Base-by-base conservation (phyloP, 2,113 vertebrate species). In the Hymenochirus boettgeri region DNA sequence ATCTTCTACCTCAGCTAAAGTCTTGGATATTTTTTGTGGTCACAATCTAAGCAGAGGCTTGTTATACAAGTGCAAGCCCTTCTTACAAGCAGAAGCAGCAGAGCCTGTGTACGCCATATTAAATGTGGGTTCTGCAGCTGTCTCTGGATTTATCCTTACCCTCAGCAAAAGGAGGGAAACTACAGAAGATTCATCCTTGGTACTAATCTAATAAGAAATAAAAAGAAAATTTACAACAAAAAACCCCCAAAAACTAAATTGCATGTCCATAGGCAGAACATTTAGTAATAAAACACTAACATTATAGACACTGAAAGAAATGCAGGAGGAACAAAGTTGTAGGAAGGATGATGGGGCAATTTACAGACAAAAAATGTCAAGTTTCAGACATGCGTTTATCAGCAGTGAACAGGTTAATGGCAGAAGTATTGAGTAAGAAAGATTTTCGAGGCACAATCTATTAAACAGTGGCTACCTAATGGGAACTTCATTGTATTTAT, bases 141-240 rank as follows among this genome's bases (percentile, higher is more conserved):
- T 22, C 17, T 15, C 42, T 27, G 47, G 55, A 22, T 42, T 19
- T n/a, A 39, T 59, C 24, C 71, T 72, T 72, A 72, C 67, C 67
- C 73, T 67, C 50, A 56, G 42, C 66, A 29, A 70, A 7, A 60
- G 51, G 60, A 55, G 33, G 59, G 59, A 54, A 55, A 62, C 47
- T 70, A 67, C 42, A 70, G 66, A 61, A 61, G 24, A 45, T 17
- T 67, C 48, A 33, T 67, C 69, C 62, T 72, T 63, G 39, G 39
- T 58, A 47, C 58, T 72, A 72, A 37, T 64, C 55, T 56, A 61
- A n/a, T n/a, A n/a, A 52, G 59, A 42, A 54, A 62, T 22, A 72
- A 62, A 70, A 24, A 48, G 10, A 52, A 15, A 26, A 74, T 25
- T 69, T 2, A 52, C 15, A 18, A 2, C 5, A 42, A 42, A 42